Conservation (phyloP, 92 coral and sea anemone genomes). For the Zoanthus solanderi region DNA sequence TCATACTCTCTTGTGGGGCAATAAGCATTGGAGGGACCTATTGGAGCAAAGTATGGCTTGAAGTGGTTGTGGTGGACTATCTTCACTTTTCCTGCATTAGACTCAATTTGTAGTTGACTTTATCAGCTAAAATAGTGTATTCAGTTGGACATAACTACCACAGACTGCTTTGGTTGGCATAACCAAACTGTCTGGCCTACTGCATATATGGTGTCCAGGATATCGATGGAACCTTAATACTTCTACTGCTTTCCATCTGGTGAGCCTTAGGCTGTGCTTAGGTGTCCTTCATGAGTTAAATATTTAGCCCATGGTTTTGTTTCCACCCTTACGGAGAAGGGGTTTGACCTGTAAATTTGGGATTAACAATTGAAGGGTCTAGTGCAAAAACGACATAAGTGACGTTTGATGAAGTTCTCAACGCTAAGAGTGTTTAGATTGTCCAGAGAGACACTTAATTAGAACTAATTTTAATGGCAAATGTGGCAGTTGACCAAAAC, state of each 20-base stretch:
- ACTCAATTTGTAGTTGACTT: conserved; percentile 29
- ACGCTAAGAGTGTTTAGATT: conserved; percentile 45
- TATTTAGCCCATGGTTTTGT: too few relatives aligned
- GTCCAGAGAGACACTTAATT: conserved; percentile 52
- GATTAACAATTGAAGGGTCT: too few relatives aligned
- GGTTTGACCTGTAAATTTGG: too few relatives aligned
- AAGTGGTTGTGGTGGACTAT: conserved; percentile 47
- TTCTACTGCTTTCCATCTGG: conserved; percentile 25
- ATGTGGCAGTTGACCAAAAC: conserved; percentile 48
- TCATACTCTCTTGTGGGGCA: conserved; percentile 51
- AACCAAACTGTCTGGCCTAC: conserved; percentile 39
- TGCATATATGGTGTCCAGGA: conserved; percentile 23
- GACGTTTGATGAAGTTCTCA: background rate
- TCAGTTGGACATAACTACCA: conserved; percentile 31
- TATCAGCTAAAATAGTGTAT: conserved; percentile 6
- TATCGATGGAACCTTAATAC: background rate
- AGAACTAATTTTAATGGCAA: conserved; percentile 52
- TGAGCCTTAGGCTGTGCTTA: background rate
- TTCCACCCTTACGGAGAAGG: too few relatives aligned
- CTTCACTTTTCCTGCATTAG: too few relatives aligned
- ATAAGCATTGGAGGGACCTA: conserved; percentile 14
- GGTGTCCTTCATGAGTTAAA: background rate
- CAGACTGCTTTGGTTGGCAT: conserved; percentile 11
- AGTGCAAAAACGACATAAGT: too few relatives aligned
- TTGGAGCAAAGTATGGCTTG: conserved; percentile 47